Evolutionary conservation across 2,888 invertebrate genomes (phyloP), one percentile per base, ranked within the genome.

Genomic region (Drosophila limbata): DNA sequence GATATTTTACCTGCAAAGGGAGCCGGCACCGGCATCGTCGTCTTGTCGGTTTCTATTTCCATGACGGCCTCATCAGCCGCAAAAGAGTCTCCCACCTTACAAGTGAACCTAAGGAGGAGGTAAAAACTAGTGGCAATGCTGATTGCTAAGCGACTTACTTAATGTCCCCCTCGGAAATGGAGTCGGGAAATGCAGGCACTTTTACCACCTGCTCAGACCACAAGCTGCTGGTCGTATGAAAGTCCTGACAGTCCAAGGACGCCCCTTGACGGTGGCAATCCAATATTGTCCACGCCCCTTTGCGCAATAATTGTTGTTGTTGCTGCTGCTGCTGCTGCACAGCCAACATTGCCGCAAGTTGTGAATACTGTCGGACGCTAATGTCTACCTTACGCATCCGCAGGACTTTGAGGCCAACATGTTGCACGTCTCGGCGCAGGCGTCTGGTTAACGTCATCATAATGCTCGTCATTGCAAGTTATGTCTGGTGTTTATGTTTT

Each of bases 41-140:
- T 97, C 94, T 99, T 99, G 92, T 99, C 99, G 13, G 99, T 99
- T 94, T 99, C 99, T 81, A 99, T 98, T 94, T 99, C 99, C 91
- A 97, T 95, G 10, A 99, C 96, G 5, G 98, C 95, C 90, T 99
- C 98, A 93, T 99, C 99, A 90, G 96, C 96, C 4, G 94, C 95
- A 1, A 99, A 98, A 56, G 95, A 94, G 87, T 99, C 99, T 1
- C 99, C 99, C 79, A 97, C 96, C 91, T 96, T 96, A 79, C 95
- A 96, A 72, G 96, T 94, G 89, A 95, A 94, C 92, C 95, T 95
- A 77, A 9, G 28, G 3, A n/a, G 9, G 13, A 28, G 33, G 1
- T 10, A n/a, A 10, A 25, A 8, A 17, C 31, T n/a, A 21, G 28
- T 13, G 1, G 3, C 4, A 28, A 4, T 10, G 3, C 19, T n/a